Evolutionary conservation across 2,888 invertebrate species (phyloP), one percentile per base, ranked within the genome.

Genomic region (Callyntrura guangdongensis): DNA sequence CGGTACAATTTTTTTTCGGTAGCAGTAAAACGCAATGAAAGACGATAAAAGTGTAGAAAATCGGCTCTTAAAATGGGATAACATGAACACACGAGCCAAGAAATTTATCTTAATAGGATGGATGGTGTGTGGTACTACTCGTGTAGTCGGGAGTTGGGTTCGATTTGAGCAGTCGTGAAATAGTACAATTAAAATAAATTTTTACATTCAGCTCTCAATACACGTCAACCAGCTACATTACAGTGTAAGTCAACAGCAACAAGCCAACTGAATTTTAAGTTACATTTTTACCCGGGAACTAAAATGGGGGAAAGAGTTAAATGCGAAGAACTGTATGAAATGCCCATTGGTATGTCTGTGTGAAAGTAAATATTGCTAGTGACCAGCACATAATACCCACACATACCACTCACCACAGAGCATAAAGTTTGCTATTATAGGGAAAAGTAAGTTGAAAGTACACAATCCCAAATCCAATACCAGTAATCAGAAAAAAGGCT

Each of bases 121-220:
- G 53, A 77, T 74, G 47, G 36, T 14, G 36, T 59, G 81, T 27
- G 14, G 22, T 49, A 77, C 14, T 59, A 20, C 36, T 8, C 2
- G 45, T 83, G 79, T 59, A 59, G 6, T 36, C 2, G 36, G 3
- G 6, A 53, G 77, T 17, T 22, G 25, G 2, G 25, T 53, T 53
- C 53, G 5, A 53, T 67, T 14, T 22, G 22, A 17, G 64, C 36
- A 36, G 36, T 36, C 83, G 83, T 74, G 72, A 82, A 83, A 61
- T 64, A 79, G 79, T 79, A 86, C 87, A 87, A 87, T 84, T 91
- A 88, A 87, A 91, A 67, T 92, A 92, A 91, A 89, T 84, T 90
- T 90, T 82, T 85, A 86, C 89, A 92, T 92, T 90, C 85, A 61
- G 77, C 88, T 90, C 89, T 83, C 92, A 89, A 90, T 90, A 90